A percentile compares a stretch with the other conserved stretches of the same genome.
Evolutionary conservation across 2,797 vertebrate species (phyloP).

Genomic region (Zenarchopterus dispar): DNA sequence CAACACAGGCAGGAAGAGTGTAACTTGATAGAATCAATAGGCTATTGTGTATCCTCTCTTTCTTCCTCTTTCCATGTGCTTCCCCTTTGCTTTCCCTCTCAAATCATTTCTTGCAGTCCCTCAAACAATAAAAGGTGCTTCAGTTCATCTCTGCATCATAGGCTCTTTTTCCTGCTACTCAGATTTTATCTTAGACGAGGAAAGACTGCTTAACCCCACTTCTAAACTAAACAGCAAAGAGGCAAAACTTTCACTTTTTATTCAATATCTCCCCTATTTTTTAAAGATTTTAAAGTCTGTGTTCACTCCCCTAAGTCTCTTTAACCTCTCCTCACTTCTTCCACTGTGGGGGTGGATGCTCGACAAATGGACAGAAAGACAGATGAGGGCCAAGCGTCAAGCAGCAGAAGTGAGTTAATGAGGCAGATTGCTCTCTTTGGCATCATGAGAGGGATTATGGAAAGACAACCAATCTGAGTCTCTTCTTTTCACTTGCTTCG

Average conservation of each 20-base stretch:
- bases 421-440: slow-evolving; percentile 68
- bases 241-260: slow-evolving; percentile 32
- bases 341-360: slow-evolving; percentile 15
- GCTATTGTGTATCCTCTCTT: slow-evolving; percentile 24
- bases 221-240: slow-evolving; percentile 36
- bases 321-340: slow-evolving; percentile 41
- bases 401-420: slow-evolving; percentile 66
- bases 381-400: slow-evolving; percentile 46
- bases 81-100: slow-evolving; percentile 14
- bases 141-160: slow-evolving; percentile 23
- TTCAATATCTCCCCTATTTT: slow-evolving; percentile 29
- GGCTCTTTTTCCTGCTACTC: slow-evolving; percentile 8
- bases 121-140: slow-evolving; percentile 31
- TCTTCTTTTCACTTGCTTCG: slow-evolving; percentile 16
- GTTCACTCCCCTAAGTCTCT: slow-evolving; percentile 54
- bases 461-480: slow-evolving; percentile 68
- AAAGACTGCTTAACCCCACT: not conserved
- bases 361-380: slow-evolving; percentile 53
- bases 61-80: slow-evolving; percentile 2
- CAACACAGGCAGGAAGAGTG: slow-evolving; percentile 35
- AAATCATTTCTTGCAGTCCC: slow-evolving; percentile 44
- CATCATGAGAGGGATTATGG: slow-evolving; percentile 67
- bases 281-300: slow-evolving; percentile 31
- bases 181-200: slow-evolving; percentile 3
- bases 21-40: slow-evolving; percentile 54